A percentile compares a stretch with the other conserved stretches of the same genome.
Conservation (phyloP, 2,888 invertebrate genomes). For the Drosophila koepferae region DNA sequence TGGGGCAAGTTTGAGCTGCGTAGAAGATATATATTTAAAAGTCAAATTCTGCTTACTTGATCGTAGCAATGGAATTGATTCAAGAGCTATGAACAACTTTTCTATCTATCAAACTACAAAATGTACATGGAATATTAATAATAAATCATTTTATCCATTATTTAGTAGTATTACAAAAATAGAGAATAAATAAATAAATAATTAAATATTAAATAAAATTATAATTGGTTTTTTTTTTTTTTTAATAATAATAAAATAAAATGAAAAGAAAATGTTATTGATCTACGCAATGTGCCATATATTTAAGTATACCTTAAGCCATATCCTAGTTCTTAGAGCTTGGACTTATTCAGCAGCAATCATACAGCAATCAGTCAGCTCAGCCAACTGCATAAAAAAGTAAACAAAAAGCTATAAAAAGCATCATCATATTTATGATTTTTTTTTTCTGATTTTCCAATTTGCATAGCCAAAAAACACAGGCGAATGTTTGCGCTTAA, state of each 20-base stretch:
- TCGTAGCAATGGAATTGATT: background rate
- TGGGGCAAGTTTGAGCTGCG: background rate
- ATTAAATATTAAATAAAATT: no score
- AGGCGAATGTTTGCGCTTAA: constrained; percentile 22
- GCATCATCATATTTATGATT: background rate
- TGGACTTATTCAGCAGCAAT: background rate
- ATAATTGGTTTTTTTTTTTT: no score
- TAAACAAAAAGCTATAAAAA: constrained; percentile 4
- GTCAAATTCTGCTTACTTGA: background rate
- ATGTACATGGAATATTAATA: no score
- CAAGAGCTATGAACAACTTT: background rate
- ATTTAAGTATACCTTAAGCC: background rate
- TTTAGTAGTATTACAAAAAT: no score
- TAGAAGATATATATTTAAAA: background rate
- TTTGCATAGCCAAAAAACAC: constrained; percentile 2
- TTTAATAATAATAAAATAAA: no score
- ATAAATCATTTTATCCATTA: no score
- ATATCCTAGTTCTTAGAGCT: background rate
- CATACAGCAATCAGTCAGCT: background rate
- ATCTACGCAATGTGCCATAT: no score
- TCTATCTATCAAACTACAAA: background rate
- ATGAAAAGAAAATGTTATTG: no score
- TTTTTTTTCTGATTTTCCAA: background rate
- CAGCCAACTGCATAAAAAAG: background rate
- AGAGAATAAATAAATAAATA: no score